Evolutionary conservation across 2,113 vertebrate species (phyloP).

Genomic region (Mastomys natalensis): DNA sequence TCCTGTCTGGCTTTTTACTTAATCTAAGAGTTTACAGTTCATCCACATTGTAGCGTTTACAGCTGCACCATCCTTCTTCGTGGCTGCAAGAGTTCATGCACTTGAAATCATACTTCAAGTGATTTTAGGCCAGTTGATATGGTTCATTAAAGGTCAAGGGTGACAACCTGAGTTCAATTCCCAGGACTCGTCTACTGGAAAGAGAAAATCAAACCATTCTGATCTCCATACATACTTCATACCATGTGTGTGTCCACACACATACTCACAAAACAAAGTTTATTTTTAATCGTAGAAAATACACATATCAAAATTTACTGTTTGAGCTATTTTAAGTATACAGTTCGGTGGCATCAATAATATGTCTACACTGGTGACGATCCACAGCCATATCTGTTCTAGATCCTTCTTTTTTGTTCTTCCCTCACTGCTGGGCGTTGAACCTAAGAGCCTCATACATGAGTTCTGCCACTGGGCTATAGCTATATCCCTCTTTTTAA

Average conservation of each 20-base stretch:
- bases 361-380: neutral
- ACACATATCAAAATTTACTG: neutral
- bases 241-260: neutral
- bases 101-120: neutral
- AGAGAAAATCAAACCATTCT: neutral
- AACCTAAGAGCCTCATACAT: neutral
- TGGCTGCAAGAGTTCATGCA: neutral
- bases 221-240: neutral
- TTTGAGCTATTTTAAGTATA: neutral
- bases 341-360: neutral
- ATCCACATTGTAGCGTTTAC: neutral
- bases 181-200: neutral
- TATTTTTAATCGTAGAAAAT: neutral
- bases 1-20: neutral
- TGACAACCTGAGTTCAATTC: neutral
- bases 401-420: neutral
- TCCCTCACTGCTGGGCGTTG: neutral
- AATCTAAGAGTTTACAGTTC: neutral
- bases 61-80: neutral
- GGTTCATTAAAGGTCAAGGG: neutral
- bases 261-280: neutral
- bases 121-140: neutral
- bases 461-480: neutral
- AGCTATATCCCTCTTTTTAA: too few relatives aligned
- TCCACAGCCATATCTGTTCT: neutral